A percentile compares a stretch with the other conserved stretches of the same genome.
Conservation (phyloP, 37 sponge, comb jelly and placozoan species). For the Oscarella lobularis region DNA sequence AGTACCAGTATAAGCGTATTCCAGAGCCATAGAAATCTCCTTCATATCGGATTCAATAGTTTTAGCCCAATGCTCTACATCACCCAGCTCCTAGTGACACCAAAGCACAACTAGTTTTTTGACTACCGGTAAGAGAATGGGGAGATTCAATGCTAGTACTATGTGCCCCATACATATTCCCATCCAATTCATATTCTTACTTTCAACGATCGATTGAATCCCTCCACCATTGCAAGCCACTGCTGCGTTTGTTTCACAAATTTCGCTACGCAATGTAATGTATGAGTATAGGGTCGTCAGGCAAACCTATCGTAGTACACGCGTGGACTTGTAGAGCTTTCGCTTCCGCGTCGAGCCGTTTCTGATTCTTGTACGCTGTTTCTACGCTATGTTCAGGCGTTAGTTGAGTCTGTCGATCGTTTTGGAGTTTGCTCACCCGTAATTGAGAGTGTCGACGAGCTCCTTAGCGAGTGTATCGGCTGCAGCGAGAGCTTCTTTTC, state of each 20-base stretch:
- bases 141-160: no score
- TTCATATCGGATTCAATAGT: constrained; percentile 89
- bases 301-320: no score
- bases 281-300: background rate
- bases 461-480: constrained; percentile 57
- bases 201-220: constrained; percentile 77
- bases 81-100: constrained; percentile 71
- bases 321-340: constrained; percentile 69
- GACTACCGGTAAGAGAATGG: no score
- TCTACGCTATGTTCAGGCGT: constrained; percentile 53
- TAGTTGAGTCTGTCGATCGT: background rate
- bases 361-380: constrained; percentile 80
- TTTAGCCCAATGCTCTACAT: constrained; percentile 85
- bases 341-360: constrained; percentile 58
- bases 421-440: background rate
- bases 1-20: constrained; percentile 76
- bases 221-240: constrained; percentile 79
- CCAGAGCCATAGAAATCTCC: constrained; percentile 40
- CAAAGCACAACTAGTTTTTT: no score
- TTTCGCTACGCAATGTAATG: constrained; percentile 2
- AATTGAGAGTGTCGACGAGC: constrained; percentile 57
- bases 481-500: constrained; percentile 49
- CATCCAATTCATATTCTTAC: no score
- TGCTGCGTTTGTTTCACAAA: constrained; percentile 81
- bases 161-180: no score